Evolutionary conservation across 1,140 invertebrate species (phyloP).

Genomic region (Leptestheria dahalacensis): DNA sequence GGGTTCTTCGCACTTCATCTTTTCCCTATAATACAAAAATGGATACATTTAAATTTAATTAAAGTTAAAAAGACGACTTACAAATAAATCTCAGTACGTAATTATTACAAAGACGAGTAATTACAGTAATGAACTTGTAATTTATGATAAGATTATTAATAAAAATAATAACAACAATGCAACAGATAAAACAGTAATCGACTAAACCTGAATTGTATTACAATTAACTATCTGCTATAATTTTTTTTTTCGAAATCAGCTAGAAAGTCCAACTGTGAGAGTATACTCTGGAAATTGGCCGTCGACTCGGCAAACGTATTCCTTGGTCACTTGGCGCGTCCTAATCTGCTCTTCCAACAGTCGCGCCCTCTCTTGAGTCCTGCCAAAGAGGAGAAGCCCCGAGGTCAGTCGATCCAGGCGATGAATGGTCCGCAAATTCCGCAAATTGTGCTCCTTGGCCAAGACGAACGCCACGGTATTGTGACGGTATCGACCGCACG

Average conservation of each 20-base stretch:
- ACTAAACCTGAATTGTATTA: neutral
- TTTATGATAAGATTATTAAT: too few relatives aligned
- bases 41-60: neutral
- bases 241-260: too few relatives aligned
- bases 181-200: neutral
- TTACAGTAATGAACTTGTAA: too few relatives aligned
- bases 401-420: constrained; percentile 84
- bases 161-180: neutral
- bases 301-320: constrained; percentile 92
- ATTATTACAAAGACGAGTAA: too few relatives aligned
- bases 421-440: constrained; percentile 83
- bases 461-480: constrained; percentile 93
- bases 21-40: constrained; percentile 39
- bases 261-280: neutral
- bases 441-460: constrained; percentile 87
- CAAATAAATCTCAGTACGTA: neutral
- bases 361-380: constrained; percentile 76
- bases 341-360: constrained; percentile 88
- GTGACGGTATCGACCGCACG: constrained; percentile 88
- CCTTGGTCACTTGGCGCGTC: constrained; percentile 80
- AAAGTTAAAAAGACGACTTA: neutral
- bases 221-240: too few relatives aligned
- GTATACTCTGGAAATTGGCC: constrained; percentile 91
- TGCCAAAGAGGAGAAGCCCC: constrained; percentile 81
- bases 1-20: constrained; percentile 71